Base-by-base conservation (phyloP, 2,797 vertebrate species). In the Nannoperca australis region DNA sequence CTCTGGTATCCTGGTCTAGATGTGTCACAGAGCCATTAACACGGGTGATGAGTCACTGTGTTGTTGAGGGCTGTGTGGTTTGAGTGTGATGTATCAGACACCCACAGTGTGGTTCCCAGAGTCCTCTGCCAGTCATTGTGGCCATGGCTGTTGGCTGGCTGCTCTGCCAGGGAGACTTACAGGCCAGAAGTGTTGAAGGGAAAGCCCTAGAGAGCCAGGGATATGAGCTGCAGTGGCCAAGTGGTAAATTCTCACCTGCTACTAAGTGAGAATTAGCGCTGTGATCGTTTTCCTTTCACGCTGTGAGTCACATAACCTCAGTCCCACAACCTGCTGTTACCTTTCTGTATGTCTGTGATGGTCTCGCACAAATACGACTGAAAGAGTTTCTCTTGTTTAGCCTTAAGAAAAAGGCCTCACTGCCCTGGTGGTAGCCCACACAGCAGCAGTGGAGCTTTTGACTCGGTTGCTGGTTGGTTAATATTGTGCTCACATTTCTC, bases 181-280 rank as follows among this genome's bases (percentile, higher is more conserved):
- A 58, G 89, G 91, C 87, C 90, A 85, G 84, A 92, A 91, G 92
- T 91, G 93, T 91, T 93, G 92, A 92, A 92, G 92, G 87, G 87
- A 87, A 91, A 92, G 84, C 91, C 89, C 85, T 30, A 50, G 90
- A 90, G 92, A 90, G 85, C 74, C 67, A 62, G 67, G 79, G 89
- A 91, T 89, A 91, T 83, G 89, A 91, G 90, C 88, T 83, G 76
- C 85, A 86, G 82, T 86, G 89, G 93, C 91, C 92, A 93, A 93
- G 92, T 86, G 88, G 83, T 89, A 87, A 93, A 91, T 92, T 92
- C 90, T 93, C 93, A 94, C 93, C 93, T 94, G 90, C 92, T 91
- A 89, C 91, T 90, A 93, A 91, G 92, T 93, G 92, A 92, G 92
- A 94, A 94, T 94, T 90, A 93, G 85, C 60, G 14, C 89, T 79